Conservation (phyloP, 2,797 vertebrate genomes). For the Gouania willdenowi region DNA sequence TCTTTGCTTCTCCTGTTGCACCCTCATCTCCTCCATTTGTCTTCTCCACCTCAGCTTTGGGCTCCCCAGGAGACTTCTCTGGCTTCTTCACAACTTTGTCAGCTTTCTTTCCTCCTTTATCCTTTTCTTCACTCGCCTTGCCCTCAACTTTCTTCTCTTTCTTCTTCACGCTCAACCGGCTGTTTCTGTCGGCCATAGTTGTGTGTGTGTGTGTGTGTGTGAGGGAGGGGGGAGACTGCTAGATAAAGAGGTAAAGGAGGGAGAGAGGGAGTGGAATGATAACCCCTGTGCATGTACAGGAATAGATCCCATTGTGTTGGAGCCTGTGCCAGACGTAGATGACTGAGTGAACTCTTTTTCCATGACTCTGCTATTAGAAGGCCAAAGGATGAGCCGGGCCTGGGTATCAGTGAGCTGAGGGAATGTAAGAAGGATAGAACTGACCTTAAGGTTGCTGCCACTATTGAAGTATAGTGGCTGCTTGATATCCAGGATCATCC, state of each 20-base stretch:
- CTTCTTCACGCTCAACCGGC: conserved; percentile 50
- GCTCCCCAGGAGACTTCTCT: conserved; percentile 34
- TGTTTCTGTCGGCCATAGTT: conserved; percentile 77
- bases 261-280: conserved; percentile 43
- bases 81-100: conserved; percentile 49
- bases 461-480: not conserved
- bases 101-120: conserved; percentile 53
- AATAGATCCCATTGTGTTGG: conserved; percentile 72
- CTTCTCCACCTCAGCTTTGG: conserved; percentile 35
- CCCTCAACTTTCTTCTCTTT: conserved; percentile 68
- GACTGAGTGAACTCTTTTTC: conserved; percentile 41
- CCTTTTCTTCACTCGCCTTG: conserved; percentile 57
- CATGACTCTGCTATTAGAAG: conserved; percentile 57
- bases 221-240: conserved; percentile 29
- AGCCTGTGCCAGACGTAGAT: conserved; percentile 23
- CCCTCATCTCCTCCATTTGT: conserved; percentile 38
- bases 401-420: not conserved
- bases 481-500: conserved; percentile 6
- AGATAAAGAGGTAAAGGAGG: conserved; percentile 26
- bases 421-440: not conserved
- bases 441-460: not conserved
- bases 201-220: too few relatives aligned
- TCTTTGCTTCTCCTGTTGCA: conserved; percentile 40
- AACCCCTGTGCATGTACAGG: conserved; percentile 54
- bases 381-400: conserved; percentile 30